Percentiles rank a stretch among this genome's conserved stretches.
phyloP scores from a whole-genome alignment of 2,113 vertebrate species.

The Chelonoidis abingdonii region DNA sequence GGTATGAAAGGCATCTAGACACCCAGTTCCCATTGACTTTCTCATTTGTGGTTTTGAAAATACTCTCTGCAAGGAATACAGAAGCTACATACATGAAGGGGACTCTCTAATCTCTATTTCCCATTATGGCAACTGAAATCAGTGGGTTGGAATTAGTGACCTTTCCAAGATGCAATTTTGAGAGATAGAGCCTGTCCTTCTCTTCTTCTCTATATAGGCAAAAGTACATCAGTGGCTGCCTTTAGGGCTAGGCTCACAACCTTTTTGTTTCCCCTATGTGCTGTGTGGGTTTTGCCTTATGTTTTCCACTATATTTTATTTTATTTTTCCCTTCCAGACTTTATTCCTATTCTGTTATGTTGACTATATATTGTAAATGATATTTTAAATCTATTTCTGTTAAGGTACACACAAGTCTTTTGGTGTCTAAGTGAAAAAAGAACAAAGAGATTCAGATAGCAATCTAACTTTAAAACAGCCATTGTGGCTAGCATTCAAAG shows the following conservation, averaged over 20 bases:
- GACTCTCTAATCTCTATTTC: rapidly evolving
- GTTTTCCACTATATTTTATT: neutral
- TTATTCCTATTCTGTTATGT: neutral
- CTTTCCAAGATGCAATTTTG: neutral
- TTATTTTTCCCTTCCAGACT: constrained; percentile 27
- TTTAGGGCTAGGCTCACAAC: neutral
- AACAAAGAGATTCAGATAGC: neutral
- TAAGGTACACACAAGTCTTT: constrained; percentile 14
- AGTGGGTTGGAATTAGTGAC: neutral
- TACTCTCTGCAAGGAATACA: neutral
- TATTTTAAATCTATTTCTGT: constrained; percentile 33
- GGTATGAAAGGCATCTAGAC: neutral
- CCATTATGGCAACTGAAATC: neutral
- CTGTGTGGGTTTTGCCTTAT: neutral
- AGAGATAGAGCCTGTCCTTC: neutral
- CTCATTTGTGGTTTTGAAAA: neutral
- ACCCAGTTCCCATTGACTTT: neutral
- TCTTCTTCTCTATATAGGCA: neutral
- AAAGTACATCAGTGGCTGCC: neutral
- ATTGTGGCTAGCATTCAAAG: constrained; percentile 3
- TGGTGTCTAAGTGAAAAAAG: neutral
- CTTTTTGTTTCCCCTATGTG: constrained; percentile 8
- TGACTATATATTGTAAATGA: constrained; percentile 22
- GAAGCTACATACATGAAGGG: neutral
- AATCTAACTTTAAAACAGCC: constrained; percentile 10